Evolutionary conservation across 2,888 invertebrate species (phyloP), one percentile per base, ranked within the genome.

Genomic region (Agriopis marginaria): DNA sequence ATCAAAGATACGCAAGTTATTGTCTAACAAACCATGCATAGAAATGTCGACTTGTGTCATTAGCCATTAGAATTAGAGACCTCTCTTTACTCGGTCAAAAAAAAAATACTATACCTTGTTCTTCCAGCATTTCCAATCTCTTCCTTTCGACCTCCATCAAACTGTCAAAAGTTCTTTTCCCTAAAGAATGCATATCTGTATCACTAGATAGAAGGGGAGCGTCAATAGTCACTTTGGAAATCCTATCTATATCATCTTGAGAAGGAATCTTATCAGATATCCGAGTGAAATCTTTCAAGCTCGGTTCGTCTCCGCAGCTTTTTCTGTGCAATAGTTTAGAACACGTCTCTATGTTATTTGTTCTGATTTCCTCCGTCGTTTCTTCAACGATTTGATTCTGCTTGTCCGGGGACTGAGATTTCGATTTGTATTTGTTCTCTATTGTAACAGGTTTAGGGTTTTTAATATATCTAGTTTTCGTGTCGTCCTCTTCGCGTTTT

Each of bases 131-230:
- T 78, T 97, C 95, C 83, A 98, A 96, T 66, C 98, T 94, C 88
- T 98, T 98, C 80, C 97, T 96, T 88, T 98, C 98, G 71, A 98
- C 97, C 91, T 98, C 98, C 92, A 97, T 97, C 70, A 98, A 95
- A 77, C 98, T 98, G 79, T 98, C 98, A 77, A 97, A 95, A 0
- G 98, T 97, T 82, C 97, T 96, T 71, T 96, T 96, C 17, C 97
- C 97, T 54, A 97, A 89, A 4, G 96, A 96, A 61, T 93, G 93
- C 81, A 95, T 95, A 72, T 96, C 96, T 0, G 96, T 95, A 78
- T 96, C 96, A 65, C 95, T 96, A 6, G 96, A 95, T 67, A 97
- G 92, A 69, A 98, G 96, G 5, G 98, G 98, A 0, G 98, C 97
- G 85, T 97, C 96, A 14, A 96, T 96, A 0, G 98, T 98, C n/a